These are phyloP conservation scores for Xenotilapia caudafasciata DNA, from an alignment of 2,113 vertebrate genomes.

Conservation along the genomic window DNA sequence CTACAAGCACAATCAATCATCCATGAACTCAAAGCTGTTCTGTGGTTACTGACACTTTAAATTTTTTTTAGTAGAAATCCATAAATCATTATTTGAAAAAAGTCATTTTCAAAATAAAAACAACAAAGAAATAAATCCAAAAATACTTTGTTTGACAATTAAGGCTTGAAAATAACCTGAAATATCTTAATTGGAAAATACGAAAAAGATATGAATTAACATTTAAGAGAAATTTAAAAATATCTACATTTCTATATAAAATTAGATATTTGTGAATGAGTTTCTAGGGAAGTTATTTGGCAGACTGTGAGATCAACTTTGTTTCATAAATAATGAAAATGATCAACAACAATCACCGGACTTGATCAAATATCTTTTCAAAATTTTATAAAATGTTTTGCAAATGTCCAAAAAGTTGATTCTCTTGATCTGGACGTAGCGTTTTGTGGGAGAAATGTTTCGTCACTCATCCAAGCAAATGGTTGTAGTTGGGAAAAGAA, in stretches of 20 bases:
- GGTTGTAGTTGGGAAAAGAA: no score
- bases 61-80: rapidly evolving
- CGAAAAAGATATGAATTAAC: background rate
- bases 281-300: background rate
- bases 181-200: background rate
- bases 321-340: background rate
- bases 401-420: background rate
- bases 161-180: background rate
- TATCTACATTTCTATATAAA: background rate
- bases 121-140: background rate
- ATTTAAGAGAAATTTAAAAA: background rate
- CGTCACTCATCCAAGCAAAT: no score
- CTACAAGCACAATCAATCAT: background rate
- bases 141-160: background rate
- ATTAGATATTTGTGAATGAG: no score
- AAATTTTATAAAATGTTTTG: background rate
- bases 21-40: background rate
- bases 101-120: background rate
- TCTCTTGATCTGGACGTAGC: no score
- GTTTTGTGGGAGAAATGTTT: no score
- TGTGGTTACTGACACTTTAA: background rate
- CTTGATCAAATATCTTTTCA: background rate
- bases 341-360: background rate
- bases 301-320: background rate
- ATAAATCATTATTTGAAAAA: background rate